A percentile compares a stretch with the other conserved stretches of the same genome.
These are phyloP conservation scores for Amblyjoppa fuscipennis DNA, from an alignment of 2,888 invertebrate species.

Conservation along the genomic window DNA sequence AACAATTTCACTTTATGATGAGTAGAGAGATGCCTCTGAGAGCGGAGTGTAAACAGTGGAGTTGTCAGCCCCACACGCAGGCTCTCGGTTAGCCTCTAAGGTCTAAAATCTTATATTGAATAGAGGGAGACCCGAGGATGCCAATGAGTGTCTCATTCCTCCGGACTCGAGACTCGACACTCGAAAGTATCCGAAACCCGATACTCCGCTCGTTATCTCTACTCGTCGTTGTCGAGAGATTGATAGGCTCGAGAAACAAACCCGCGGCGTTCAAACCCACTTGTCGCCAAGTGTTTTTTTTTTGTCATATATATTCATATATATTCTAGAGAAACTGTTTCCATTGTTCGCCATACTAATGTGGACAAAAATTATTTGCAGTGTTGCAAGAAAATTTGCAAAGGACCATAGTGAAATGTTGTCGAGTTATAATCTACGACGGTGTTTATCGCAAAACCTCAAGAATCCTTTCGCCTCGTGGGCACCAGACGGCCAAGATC, in stretches of 20 bases:
- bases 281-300: slow-evolving; percentile 37
- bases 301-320: not conserved
- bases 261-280: slow-evolving; percentile 17
- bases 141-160: slow-evolving; percentile 2
- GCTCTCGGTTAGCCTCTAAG: not conserved
- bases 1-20: slow-evolving; percentile 52
- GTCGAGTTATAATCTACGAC: slow-evolving; percentile 26
- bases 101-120: not conserved
- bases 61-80: not conserved
- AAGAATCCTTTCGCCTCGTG: slow-evolving; percentile 49
- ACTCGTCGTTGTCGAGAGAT: slow-evolving; percentile 59
- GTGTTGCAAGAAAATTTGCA: not conserved
- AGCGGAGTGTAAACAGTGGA: slow-evolving; percentile 8
- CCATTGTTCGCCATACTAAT: not conserved
- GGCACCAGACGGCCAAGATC: slow-evolving; percentile 23
- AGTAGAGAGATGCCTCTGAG: slow-evolving; percentile 45
- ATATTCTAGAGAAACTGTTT: not conserved
- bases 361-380: not conserved
- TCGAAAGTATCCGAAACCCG: slow-evolving; percentile 59
- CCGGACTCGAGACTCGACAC: slow-evolving; percentile 35
- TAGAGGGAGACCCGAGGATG: not conserved
- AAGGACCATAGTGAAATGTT: slow-evolving; percentile 7
- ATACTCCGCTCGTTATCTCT: slow-evolving; percentile 60
- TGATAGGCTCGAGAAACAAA: slow-evolving; percentile 44
- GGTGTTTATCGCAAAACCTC: slow-evolving; percentile 38